phyloP scores from a whole-genome alignment of 2,888 invertebrate genomes.

The Neoascia interrupta region DNA sequence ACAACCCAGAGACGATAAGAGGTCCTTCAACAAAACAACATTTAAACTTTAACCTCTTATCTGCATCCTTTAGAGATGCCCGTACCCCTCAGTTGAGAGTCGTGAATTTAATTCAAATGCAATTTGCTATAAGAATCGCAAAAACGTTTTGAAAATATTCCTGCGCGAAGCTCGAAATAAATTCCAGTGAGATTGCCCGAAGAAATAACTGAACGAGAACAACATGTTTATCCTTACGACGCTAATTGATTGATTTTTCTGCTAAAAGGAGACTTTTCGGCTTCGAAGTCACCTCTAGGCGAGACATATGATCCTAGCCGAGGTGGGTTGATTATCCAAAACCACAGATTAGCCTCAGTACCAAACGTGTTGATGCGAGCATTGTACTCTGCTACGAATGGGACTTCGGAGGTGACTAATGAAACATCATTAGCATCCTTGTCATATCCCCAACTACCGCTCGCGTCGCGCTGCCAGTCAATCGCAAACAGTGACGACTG shows the following conservation, averaged over 20 bases:
- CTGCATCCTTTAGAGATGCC: conserved; percentile 4
- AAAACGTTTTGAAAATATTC: conserved; percentile 2
- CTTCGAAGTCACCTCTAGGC: conserved; percentile 3
- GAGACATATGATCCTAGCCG: background rate
- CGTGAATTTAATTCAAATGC: conserved; percentile 18
- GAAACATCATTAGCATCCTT: conserved; percentile 49
- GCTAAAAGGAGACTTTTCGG: background rate
- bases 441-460: conserved; percentile 13
- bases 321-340: conserved; percentile 1
- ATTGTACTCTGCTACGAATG: conserved; percentile 6
- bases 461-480: background rate
- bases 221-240: conserved; percentile 31
- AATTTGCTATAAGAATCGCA: conserved; percentile 4
- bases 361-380: conserved; percentile 17
- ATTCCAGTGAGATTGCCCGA: background rate
- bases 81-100: background rate
- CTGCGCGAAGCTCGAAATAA: background rate
- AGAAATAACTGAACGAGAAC: background rate
- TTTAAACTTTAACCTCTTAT: conserved; percentile 60
- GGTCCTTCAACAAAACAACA: conserved; percentile 56
- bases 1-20: conserved; percentile 11
- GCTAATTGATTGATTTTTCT: conserved; percentile 39
- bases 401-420: conserved; percentile 19
- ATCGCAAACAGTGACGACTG: background rate
- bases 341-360: background rate